Percentiles rank a stretch among this genome's conserved stretches.
Evolutionary conservation across 1,140 invertebrate species (phyloP).

Genomic region (Asbolus verrucosus): DNA sequence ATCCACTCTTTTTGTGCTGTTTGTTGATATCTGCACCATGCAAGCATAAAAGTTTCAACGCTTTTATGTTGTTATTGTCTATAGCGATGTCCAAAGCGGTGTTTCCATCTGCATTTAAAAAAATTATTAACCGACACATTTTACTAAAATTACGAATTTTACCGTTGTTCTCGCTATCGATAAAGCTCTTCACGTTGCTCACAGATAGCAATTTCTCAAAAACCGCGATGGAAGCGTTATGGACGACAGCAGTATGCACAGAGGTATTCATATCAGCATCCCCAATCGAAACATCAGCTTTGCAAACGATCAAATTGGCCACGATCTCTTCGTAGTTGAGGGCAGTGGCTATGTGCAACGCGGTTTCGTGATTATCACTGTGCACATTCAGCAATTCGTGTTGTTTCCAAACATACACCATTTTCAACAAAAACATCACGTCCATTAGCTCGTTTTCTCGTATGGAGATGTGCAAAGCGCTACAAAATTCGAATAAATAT

Average conservation of each 20-base stretch:
- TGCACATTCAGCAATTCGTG: slow-evolving; percentile 49
- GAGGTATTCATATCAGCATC: slow-evolving; percentile 68
- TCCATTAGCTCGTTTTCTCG: slow-evolving; percentile 46
- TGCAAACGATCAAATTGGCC: slow-evolving; percentile 61
- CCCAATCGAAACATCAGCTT: slow-evolving; percentile 67
- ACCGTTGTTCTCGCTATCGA: slow-evolving; percentile 64
- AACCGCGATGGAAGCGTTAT: slow-evolving; percentile 52
- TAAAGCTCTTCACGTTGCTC: slow-evolving; percentile 47
- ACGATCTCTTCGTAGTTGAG: slow-evolving; percentile 59
- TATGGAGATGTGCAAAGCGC: slow-evolving; percentile 55
- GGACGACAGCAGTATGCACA: slow-evolving; percentile 68
- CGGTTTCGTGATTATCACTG: slow-evolving; percentile 44
- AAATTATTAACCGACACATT: slow-evolving; percentile 21
- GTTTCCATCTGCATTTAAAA: slow-evolving; percentile 64
- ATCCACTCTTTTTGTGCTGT: slow-evolving; percentile 68
- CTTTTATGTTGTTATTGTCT: slow-evolving; percentile 66
- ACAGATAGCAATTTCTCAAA: slow-evolving; percentile 46
- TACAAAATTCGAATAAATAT: slow-evolving; percentile 44
- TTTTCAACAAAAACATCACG: slow-evolving; percentile 51
- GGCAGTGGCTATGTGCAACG: slow-evolving; percentile 52
- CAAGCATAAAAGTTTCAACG: slow-evolving; percentile 66
- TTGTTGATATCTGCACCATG: slow-evolving; percentile 68
- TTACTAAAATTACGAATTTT: slow-evolving; percentile 20
- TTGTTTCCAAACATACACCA: slow-evolving; percentile 47
- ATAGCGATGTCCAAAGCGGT: slow-evolving; percentile 69